phyloP scores from a whole-genome alignment of 2,113 vertebrate genomes.

The Cariama cristata region DNA sequence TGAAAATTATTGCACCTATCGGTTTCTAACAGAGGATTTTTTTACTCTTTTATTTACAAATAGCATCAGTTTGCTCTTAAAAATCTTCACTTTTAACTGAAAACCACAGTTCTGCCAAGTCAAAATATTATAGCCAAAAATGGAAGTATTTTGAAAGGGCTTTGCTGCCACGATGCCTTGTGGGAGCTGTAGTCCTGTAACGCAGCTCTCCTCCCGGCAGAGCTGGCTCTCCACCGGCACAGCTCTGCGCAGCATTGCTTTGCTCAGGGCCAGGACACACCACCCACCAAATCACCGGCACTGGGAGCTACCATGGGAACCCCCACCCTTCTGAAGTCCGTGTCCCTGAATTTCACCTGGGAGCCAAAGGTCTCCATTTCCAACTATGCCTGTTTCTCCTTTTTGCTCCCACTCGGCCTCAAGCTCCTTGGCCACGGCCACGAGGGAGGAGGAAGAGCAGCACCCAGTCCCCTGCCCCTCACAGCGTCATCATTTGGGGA shows the following conservation, averaged over 20 bases:
- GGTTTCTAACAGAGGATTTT: background rate
- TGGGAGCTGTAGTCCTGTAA: background rate
- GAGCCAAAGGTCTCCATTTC: background rate
- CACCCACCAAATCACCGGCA: fast-evolving
- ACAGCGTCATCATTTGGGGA: background rate
- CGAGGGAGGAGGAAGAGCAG: background rate
- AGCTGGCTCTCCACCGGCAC: background rate
- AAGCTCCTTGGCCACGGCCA: fast-evolving
- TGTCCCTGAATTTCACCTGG: too few species aligned
- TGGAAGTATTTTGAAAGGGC: background rate
- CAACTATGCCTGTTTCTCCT: background rate
- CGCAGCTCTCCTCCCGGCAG: fast-evolving
- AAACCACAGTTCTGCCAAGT: background rate
- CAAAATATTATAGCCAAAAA: background rate
- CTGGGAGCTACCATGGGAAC: fast-evolving
- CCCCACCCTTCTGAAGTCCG: background rate
- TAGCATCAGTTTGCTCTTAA: background rate
- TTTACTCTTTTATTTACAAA: background rate
- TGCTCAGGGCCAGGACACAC: fast-evolving
- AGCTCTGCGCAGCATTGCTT: fast-evolving
- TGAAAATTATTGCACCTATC: background rate
- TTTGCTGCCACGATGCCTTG: background rate
- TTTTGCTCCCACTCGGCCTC: background rate
- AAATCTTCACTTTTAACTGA: background rate
- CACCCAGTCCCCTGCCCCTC: background rate